Evolutionary conservation across 2,797 vertebrate genomes (phyloP).

Genomic region (Amphiprion clarkii): DNA sequence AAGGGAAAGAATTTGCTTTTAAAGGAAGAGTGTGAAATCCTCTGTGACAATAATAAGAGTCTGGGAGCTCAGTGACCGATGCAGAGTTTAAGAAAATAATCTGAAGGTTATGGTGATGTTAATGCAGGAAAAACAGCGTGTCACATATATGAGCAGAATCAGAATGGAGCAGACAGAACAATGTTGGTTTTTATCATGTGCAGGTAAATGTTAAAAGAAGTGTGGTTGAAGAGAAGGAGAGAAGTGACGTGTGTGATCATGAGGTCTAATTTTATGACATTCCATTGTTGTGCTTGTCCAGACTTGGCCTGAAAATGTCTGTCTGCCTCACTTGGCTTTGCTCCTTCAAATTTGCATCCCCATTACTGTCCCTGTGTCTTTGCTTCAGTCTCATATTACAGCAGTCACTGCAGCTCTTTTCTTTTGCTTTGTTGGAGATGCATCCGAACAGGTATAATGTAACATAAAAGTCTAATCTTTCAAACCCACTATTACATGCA

Average conservation of each 20-base stretch:
- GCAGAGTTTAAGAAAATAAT: slow-evolving; percentile 13
- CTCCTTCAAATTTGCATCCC: slow-evolving; percentile 43
- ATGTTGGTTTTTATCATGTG: neutral
- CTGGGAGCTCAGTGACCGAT: slow-evolving; percentile 6
- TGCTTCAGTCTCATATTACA: slow-evolving; percentile 9
- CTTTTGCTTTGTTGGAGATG: slow-evolving; percentile 16
- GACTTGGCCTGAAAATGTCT: slow-evolving; percentile 35
- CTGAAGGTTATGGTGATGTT: neutral
- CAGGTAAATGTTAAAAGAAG: neutral
- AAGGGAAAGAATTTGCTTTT: slow-evolving; percentile 3
- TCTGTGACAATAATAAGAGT: slow-evolving; percentile 7
- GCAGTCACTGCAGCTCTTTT: slow-evolving; percentile 3
- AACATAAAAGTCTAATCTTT: slow-evolving; percentile 41
- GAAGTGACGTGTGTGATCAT: neutral
- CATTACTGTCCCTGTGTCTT: slow-evolving; percentile 29
- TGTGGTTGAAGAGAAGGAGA: neutral
- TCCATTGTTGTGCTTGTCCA: slow-evolving; percentile 12
- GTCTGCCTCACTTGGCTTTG: slow-evolving; percentile 24
- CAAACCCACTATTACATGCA: slow-evolving; percentile 14
- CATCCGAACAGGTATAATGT: slow-evolving; percentile 27
- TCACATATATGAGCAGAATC: neutral
- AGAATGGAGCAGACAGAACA: neutral
- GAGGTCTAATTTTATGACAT: slow-evolving; percentile 24
- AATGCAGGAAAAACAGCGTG: neutral
- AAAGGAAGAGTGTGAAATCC: slow-evolving; percentile 24